These are phyloP conservation scores for Oligia strigilis DNA, from an alignment of 2,888 invertebrate species.

Conservation along the genomic window DNA sequence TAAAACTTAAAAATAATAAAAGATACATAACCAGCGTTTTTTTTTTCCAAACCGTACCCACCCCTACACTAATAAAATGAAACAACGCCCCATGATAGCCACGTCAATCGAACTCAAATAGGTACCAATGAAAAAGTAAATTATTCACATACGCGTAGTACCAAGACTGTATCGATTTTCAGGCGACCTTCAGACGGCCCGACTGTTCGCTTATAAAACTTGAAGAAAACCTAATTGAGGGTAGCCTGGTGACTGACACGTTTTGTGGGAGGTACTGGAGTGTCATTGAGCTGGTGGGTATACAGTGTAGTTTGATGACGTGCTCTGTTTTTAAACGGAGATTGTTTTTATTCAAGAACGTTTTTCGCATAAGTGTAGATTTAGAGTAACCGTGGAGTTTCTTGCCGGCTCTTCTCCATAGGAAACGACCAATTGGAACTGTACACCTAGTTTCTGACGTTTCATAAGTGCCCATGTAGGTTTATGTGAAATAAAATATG, in stretches of 20 bases:
- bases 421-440: neutral
- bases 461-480: neutral
- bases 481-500: neutral
- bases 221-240: slow-evolving; percentile 54
- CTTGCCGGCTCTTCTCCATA: neutral
- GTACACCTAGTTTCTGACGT: neutral
- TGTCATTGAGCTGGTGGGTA: slow-evolving; percentile 10
- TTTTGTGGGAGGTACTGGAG: slow-evolving; percentile 7
- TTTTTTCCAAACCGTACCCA: neutral
- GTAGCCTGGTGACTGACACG: slow-evolving; percentile 22
- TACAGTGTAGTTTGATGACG: neutral
- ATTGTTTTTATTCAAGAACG: neutral
- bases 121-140: slow-evolving; percentile 29
- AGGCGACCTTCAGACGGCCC: slow-evolving; percentile 71
- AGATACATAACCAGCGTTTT: neutral
- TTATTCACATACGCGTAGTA: slow-evolving; percentile 46
- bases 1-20: neutral
- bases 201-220: slow-evolving; percentile 56
- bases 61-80: neutral
- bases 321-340: neutral
- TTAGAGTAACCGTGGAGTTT: neutral
- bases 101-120: slow-evolving; percentile 41
- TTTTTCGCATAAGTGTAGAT: neutral
- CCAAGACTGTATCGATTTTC: slow-evolving; percentile 69
- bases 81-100: neutral